Evolutionary conservation across 2,888 invertebrate genomes (phyloP).

Genomic region (Hecatera dysodea): DNA sequence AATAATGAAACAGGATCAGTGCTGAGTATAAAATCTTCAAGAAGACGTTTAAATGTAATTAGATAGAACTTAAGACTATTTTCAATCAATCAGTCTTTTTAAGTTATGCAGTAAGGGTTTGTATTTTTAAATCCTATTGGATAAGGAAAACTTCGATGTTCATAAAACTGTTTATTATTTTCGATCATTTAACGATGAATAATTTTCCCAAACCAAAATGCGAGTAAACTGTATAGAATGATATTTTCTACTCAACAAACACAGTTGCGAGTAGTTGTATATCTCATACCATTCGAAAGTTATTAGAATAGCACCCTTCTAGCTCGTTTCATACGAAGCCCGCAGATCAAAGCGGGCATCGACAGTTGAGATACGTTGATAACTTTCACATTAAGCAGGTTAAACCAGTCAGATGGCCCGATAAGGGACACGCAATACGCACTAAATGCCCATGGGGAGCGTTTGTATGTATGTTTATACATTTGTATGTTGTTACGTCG

Average conservation of each 20-base stretch:
- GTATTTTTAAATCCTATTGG: not conserved
- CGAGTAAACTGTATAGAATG: not conserved
- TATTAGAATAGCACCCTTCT: conserved; percentile 65
- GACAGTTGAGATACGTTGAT: conserved; percentile 74
- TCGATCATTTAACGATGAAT: not conserved
- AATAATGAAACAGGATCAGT: no score
- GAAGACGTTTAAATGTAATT: no score
- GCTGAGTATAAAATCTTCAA: no score
- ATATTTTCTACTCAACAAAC: not conserved
- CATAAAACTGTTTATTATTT: not conserved
- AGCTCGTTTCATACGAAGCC: conserved; percentile 70
- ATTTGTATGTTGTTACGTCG: conserved; percentile 9
- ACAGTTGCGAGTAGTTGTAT: not conserved
- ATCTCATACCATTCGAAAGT: conserved; percentile 15
- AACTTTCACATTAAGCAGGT: conserved; percentile 71
- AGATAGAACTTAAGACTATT: not conserved
- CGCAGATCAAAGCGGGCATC: conserved; percentile 78
- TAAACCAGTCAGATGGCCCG: conserved; percentile 57
- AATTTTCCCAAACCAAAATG: not conserved
- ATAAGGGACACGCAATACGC: conserved; percentile 54
- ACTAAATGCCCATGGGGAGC: conserved; percentile 39
- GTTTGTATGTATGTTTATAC: conserved; percentile 1
- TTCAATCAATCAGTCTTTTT: not conserved
- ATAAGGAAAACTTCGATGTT: not conserved
- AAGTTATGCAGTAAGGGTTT: not conserved